Conservation (phyloP, 1,140 invertebrate genomes). For the Danaus melanippus region DNA sequence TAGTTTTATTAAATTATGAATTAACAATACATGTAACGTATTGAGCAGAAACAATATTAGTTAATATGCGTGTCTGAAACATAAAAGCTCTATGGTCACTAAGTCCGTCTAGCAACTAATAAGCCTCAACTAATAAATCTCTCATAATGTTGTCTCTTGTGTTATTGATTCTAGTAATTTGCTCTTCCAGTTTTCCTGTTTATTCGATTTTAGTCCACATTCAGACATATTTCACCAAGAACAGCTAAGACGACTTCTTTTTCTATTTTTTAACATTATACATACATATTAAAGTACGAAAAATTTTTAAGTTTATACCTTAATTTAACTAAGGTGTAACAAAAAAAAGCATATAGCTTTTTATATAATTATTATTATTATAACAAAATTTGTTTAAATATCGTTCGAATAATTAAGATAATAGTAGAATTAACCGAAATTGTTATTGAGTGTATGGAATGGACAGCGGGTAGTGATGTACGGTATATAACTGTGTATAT, state of each 20-base stretch:
- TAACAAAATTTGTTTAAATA: slow-evolving; percentile 32
- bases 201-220: slow-evolving; percentile 13
- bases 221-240: too few species aligned
- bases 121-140: slow-evolving; percentile 61
- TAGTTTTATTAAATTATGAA: too few species aligned
- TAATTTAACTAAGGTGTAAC: too few species aligned
- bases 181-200: slow-evolving; percentile 36
- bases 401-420: slow-evolving; percentile 53
- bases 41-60: too few species aligned
- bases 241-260: too few species aligned
- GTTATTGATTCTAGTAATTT: slow-evolving; percentile 61
- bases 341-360: too few species aligned
- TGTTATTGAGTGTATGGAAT: slow-evolving; percentile 47
- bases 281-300: too few species aligned
- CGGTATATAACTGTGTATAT: slow-evolving; percentile 21
- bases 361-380: too few species aligned
- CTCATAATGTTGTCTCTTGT: slow-evolving; percentile 44
- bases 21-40: too few species aligned
- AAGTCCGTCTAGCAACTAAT: slow-evolving; percentile 48
- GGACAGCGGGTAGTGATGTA: slow-evolving; percentile 34
- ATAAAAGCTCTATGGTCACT: slow-evolving; percentile 25
- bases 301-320: too few species aligned
- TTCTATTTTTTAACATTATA: too few species aligned
- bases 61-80: too few species aligned
- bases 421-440: slow-evolving; percentile 46